Evolutionary conservation across 2,888 invertebrate genomes (phyloP), one percentile per base, ranked within the genome.

Genomic region (Agonopterix heracliana): DNA sequence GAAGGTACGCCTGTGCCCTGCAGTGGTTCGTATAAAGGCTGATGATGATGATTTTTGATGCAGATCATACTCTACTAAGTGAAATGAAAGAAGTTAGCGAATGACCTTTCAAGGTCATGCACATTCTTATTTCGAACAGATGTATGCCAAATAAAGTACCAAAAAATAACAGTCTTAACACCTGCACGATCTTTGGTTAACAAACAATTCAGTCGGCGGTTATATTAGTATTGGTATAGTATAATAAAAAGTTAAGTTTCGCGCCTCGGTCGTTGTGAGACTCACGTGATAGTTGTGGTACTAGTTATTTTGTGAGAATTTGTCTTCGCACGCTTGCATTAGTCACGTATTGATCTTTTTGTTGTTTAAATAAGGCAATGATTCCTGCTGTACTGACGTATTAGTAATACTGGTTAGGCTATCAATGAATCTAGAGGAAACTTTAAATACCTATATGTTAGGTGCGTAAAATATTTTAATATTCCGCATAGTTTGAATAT

Each of bases 171-270:
- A 17, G 26, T 26, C 26, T 26, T 3, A 26, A 26, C 7, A 26
- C 5, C 7, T 26, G 26, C 26, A 26, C 7, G 26, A 26, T 26
- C 26, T 26, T 26, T 10, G 34, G 61, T 63, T 60, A 57, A 62
- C 66, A 68, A 74, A 73, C 73, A 74, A 72, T 71, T 73, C 68
- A 69, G 72, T 75, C 74, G 67, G 63, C 60, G 61, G 69, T 71
- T 72, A 78, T 78, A 79, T 79, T 81, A 71, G 71, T 72, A 60
- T 26, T 7, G 7, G 26, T 26, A 26, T 26, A 38, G 4, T 66
- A 69, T 74, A 74, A 76, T 69, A 74, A 78, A 81, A 75, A 76
- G 72, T 66, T 67, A 62, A 71, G 63, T 59, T 68, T 65, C 60
- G 63, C 68, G 64, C 59, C 63, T 66, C 59, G 52, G 45, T 58